Evolutionary conservation across 2,888 invertebrate genomes (phyloP).

Genomic region (Notodonta ziczac): DNA sequence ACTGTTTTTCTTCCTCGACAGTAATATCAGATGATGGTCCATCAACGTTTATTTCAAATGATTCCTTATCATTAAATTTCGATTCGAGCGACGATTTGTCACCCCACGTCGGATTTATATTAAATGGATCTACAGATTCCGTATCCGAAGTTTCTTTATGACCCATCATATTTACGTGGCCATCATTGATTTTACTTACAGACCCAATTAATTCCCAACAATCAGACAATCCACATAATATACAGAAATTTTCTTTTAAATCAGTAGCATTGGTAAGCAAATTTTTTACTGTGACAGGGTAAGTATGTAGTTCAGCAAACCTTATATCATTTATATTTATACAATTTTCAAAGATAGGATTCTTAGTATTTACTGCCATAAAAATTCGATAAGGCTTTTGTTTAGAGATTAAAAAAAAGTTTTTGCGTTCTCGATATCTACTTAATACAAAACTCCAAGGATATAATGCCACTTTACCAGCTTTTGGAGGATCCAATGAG

Average conservation of each 20-base stretch:
- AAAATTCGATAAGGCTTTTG: conserved; percentile 65
- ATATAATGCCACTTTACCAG: conserved; percentile 61
- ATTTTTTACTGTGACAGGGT: conserved; percentile 69
- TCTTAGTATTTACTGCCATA: conserved; percentile 60
- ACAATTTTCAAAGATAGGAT: conserved; percentile 60
- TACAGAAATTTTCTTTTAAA: conserved; percentile 68
- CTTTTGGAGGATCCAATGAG: conserved; percentile 57
- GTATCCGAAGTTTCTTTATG: conserved; percentile 14
- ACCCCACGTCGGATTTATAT: conserved; percentile 5
- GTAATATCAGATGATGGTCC: conserved; percentile 8
- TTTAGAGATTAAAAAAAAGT: conserved; percentile 65
- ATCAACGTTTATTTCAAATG: conserved; percentile 4
- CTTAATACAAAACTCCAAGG: conserved; percentile 70
- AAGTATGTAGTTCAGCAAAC: conserved; percentile 62
- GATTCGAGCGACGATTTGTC: conserved; percentile 13
- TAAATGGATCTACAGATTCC: conserved; percentile 8
- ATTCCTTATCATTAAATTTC: conserved; percentile 12
- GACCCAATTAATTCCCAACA: conserved; percentile 78
- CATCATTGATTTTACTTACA: conserved; percentile 57
- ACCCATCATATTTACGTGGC: conserved; percentile 11
- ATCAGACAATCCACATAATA: conserved; percentile 65
- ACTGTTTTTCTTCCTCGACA: conserved; percentile 3
- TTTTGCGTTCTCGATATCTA: conserved; percentile 66
- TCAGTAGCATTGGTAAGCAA: conserved; percentile 63
- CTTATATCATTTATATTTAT: conserved; percentile 67